These are phyloP conservation scores for Dendrocincla tyrannina DNA, from an alignment of 2,797 vertebrate genomes.

Conservation along the genomic window DNA sequence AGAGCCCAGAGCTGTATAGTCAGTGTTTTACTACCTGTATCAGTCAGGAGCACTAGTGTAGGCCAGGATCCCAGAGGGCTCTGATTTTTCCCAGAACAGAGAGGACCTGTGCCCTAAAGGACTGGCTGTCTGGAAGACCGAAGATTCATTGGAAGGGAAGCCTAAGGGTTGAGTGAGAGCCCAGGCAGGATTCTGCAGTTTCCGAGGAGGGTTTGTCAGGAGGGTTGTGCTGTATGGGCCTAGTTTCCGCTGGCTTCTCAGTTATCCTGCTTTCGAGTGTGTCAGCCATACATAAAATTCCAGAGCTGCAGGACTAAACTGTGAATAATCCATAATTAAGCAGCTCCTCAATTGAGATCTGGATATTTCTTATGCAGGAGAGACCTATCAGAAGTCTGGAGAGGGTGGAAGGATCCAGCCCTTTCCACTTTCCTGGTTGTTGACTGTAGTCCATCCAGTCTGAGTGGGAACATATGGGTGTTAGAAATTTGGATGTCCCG, in stretches of 20 bases:
- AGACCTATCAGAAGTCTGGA: not conserved
- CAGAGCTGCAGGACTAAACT: not conserved
- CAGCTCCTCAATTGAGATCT: not conserved
- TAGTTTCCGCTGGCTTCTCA: not conserved
- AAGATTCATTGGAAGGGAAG: accelerated
- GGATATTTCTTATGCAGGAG: not conserved
- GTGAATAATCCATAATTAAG: not conserved
- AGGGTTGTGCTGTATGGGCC: not conserved
- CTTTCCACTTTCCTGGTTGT: not conserved
- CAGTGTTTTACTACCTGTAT: not conserved
- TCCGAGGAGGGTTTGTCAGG: not conserved
- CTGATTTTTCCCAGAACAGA: not conserved
- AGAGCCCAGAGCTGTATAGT: not conserved
- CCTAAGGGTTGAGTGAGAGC: not conserved
- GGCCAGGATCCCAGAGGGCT: not conserved
- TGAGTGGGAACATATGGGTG: not conserved
- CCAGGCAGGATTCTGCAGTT: not conserved
- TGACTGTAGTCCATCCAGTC: not conserved
- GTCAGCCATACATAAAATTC: accelerated
- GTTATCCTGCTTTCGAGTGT: not conserved
- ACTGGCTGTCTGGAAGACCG: accelerated
- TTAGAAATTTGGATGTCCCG: not conserved
- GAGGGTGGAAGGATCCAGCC: not conserved
- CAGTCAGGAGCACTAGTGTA: not conserved
- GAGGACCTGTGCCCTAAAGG: accelerated